Base-by-base conservation (phyloP, 2,113 vertebrate genomes). In the Pteronura brasiliensis region DNA sequence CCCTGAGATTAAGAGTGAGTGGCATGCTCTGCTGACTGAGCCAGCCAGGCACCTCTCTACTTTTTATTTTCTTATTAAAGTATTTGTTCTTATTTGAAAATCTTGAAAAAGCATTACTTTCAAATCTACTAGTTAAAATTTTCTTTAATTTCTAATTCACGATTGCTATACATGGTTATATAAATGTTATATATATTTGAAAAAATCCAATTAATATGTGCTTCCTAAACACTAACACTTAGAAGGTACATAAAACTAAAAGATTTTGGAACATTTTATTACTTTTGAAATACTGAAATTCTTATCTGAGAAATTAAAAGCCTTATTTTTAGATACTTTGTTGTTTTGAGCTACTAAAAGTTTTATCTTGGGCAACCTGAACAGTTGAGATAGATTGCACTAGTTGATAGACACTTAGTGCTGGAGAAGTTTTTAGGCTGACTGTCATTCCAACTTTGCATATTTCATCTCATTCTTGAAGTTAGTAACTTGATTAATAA, bases 1-100 rank as follows among this genome's bases (percentile, higher is more conserved):
- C 42, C 27, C 42, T 27, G 42, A 47, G 15, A 18, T 47, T 77
- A 77, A 77, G 42, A 77, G 42, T 47, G 42, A 77, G 42, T 47
- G 27, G 8, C 4, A 17, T 47, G 14, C 15, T 77, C 74, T 9
- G 8, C 42, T 77, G 27, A 77, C 74, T 18, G 14, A 47, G 27
- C 27, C 25, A 29, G 42, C 13, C 74, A 77, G 42, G 27, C 11
- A 1, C 74, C 15, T 4, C 7, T 80, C 47, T 36, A 76, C 20
- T 77, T 89, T 47, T 27, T 23, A 21, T 93, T 93, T 93, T 95
- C 57, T 96, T 14, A 76, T 84, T 91, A 44, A 97, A 96, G 13
- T 79, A 89, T 82, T 86, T 85, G 11, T 81, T 63, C 31, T 81
- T 85, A 91, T 85, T 97, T 95, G 61, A 95, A 96, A 89, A 77